These are phyloP conservation scores for Adelosebastes latens DNA, from an alignment of 2,797 vertebrate genomes.

Conservation along the genomic window DNA sequence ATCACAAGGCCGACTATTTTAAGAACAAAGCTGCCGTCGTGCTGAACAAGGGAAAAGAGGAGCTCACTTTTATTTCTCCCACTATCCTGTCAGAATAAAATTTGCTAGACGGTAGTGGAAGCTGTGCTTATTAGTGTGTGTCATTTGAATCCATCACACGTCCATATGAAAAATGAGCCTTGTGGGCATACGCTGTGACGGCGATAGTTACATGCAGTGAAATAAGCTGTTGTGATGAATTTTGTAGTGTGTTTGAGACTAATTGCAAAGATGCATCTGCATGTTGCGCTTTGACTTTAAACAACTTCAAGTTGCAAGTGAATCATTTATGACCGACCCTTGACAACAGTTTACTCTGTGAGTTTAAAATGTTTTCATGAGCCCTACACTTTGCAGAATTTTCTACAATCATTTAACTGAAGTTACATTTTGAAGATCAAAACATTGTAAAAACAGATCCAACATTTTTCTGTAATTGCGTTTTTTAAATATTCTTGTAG, in stretches of 20 bases:
- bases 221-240: background rate
- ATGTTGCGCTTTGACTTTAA: background rate
- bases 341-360: background rate
- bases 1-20: conserved; percentile 79
- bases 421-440: background rate
- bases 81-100: conserved; percentile 52
- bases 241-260: background rate
- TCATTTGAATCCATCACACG: conserved; percentile 21
- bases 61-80: conserved; percentile 57
- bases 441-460: background rate
- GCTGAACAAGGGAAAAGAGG: conserved; percentile 71
- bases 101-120: conserved; percentile 35
- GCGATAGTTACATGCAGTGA: background rate
- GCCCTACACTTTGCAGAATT: background rate
- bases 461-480: background rate
- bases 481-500: background rate
- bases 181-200: background rate
- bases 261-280: background rate
- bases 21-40: conserved; percentile 78
- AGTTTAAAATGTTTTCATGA: background rate
- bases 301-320: background rate
- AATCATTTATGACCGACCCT: background rate
- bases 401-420: background rate
- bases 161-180: background rate
- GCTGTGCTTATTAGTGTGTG: conserved; percentile 44